A percentile compares a stretch with the other conserved stretches of the same genome.
Evolutionary conservation across 2,113 vertebrate genomes (phyloP).

Genomic region (Murina feae): DNA sequence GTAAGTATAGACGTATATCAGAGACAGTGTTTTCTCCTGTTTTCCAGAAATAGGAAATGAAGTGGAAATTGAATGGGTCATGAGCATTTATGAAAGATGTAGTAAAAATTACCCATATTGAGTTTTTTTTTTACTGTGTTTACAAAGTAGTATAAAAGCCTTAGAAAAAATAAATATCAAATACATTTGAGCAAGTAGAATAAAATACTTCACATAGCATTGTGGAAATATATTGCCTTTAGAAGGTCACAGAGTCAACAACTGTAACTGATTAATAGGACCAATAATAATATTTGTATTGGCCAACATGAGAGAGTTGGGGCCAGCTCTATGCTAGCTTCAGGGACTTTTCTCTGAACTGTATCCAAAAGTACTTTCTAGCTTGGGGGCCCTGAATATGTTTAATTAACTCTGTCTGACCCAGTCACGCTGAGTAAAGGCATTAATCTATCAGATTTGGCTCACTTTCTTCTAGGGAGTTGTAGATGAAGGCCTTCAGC

Average conservation of each 20-base stretch:
- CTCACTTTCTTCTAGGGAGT: not conserved
- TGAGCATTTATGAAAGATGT: not conserved
- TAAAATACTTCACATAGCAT: slow-evolving; percentile 1
- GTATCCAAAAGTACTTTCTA: slow-evolving; percentile 65
- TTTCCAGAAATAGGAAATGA: slow-evolving; percentile 11
- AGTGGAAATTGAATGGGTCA: not conserved
- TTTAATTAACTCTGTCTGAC: slow-evolving; percentile 68
- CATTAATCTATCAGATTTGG: slow-evolving; percentile 44
- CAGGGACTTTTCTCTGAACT: slow-evolving; percentile 68
- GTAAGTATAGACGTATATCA: not conserved
- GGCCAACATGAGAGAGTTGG: slow-evolving; percentile 39
- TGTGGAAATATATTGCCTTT: slow-evolving; percentile 52
- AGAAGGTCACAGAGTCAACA: slow-evolving; percentile 63
- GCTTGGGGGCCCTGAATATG: slow-evolving; percentile 35
- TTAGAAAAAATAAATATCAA: slow-evolving; percentile 28
- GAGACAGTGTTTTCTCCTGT: not conserved
- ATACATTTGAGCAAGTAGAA: slow-evolving; percentile 42
- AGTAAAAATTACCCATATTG: not conserved
- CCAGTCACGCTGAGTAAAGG: slow-evolving; percentile 27
- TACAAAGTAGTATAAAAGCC: not conserved
- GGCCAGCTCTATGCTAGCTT: slow-evolving; percentile 51
- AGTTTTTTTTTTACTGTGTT: not conserved
- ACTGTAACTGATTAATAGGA: slow-evolving; percentile 56
- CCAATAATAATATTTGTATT: slow-evolving; percentile 75
- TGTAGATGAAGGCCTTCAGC: slow-evolving; percentile 18